These are phyloP conservation scores for Probaryconus sp. DNA, from an alignment of 1,140 invertebrate genomes.

Conservation along the genomic window DNA sequence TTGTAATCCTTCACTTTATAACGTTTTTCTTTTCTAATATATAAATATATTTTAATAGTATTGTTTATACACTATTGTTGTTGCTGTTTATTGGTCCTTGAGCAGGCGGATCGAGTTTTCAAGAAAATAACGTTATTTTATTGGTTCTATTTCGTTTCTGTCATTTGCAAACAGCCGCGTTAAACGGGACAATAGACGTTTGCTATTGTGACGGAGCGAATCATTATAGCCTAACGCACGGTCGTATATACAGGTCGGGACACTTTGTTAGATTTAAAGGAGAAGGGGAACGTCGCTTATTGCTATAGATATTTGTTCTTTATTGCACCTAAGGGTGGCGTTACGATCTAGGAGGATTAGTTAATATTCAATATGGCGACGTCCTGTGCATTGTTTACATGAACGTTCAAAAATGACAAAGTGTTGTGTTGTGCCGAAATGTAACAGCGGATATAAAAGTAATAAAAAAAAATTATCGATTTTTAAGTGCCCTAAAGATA, in stretches of 20 bases:
- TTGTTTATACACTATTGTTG: too few species aligned
- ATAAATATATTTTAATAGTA: too few species aligned
- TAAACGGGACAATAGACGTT: too few species aligned
- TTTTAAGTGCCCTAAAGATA: slow-evolving; percentile 1
- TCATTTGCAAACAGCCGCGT: too few species aligned
- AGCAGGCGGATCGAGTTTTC: too few species aligned
- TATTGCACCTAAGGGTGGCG: not conserved
- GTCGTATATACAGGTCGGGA: slow-evolving; percentile 15
- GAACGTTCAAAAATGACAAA: slow-evolving; percentile 2
- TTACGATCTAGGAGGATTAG: slow-evolving; percentile 1
- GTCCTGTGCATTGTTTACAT: not conserved
- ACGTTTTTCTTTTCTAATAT: too few species aligned
- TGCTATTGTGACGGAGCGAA: too few species aligned
- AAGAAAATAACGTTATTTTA: too few species aligned
- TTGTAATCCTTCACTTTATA: slow-evolving; percentile 3
- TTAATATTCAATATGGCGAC: too few species aligned
- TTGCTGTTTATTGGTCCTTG: too few species aligned
- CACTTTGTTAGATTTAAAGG: not conserved
- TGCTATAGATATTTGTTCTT: not conserved
- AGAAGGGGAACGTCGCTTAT: not conserved
- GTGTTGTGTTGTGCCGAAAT: not conserved
- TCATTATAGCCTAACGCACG: too few species aligned
- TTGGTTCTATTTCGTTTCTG: too few species aligned
- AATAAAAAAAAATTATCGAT: not conserved
- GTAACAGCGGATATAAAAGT: not conserved